These are phyloP conservation scores for Coleophora flavipennella DNA, from an alignment of 2,888 invertebrate genomes.

Conservation along the genomic window DNA sequence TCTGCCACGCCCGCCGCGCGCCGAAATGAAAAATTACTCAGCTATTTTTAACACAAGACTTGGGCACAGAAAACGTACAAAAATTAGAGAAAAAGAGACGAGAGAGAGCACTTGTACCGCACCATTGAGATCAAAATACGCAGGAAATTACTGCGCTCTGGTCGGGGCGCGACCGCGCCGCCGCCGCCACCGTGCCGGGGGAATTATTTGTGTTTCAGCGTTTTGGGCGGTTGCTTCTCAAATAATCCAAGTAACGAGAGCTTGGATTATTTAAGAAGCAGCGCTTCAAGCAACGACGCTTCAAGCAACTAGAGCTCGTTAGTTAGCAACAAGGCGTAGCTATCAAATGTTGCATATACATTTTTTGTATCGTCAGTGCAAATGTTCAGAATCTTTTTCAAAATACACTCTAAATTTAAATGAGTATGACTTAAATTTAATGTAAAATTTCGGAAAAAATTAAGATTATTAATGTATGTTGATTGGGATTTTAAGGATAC, in stretches of 20 bases:
- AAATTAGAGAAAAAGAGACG: constrained; percentile 62
- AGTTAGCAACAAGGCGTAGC: no score
- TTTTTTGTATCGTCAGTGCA: no score
- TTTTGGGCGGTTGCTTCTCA: constrained; percentile 62
- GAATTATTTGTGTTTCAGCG: constrained; percentile 64
- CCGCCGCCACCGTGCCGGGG: constrained; percentile 23
- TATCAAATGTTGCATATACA: no score
- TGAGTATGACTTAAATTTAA: no score
- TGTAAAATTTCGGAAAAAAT: no score
- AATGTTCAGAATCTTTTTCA: no score
- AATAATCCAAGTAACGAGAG: constrained; percentile 58
- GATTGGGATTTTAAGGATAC: no score
- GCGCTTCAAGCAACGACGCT: constrained; percentile 36
- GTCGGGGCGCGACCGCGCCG: constrained; percentile 3
- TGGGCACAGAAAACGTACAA: constrained; percentile 68
- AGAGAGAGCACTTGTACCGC: constrained; percentile 67
- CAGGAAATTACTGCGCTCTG: constrained; percentile 65
- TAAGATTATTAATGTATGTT: no score
- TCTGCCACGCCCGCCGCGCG: constrained; percentile 67
- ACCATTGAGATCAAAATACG: constrained; percentile 71
- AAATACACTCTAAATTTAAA: no score
- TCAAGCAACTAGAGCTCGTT: constrained; percentile 39
- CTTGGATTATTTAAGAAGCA: constrained; percentile 54
- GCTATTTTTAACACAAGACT: constrained; percentile 68
- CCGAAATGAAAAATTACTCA: constrained; percentile 69